Base-by-base conservation (phyloP, 2,888 invertebrate species). In the Ochlodes sylvanus region DNA sequence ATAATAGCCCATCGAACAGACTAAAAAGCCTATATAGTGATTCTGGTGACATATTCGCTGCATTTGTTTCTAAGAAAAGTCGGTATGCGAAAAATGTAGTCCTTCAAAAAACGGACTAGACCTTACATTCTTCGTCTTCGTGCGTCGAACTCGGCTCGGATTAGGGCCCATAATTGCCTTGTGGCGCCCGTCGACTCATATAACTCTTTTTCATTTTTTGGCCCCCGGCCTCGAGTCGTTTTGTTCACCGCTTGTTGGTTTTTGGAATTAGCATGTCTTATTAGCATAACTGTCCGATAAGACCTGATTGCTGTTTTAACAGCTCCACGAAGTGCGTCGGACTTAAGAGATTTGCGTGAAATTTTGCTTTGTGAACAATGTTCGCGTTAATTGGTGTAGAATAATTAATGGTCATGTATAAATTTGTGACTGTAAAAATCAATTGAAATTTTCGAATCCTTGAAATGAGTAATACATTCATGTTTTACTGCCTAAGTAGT, bases 261-360 rank as follows among this genome's bases (percentile, higher is more conserved):
- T 93, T 92, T 85, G 88, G 87, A 92, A 93, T 93, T 93, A 93
- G 93, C 91, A 89, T 90, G 93, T 92, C 93, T 92, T 92, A 90
- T 93, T 92, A 92, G 88, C 92, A 90, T 93, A 89, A 86, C 90
- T 87, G 88, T 85, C 85, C 83, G 91, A 90, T 92, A 91, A 86
- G 78, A 81, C 79, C 73, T 82, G 87, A 91, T 92, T 89, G 87
- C 84, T 88, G 88, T 89, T 89, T 89, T 86, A 88, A 87, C 89
- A 81, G 87, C 83, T 86, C 55, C 69, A 63, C 65, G 62, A 47
- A 70, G 69, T 58, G 63, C 63, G 56, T 57, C 41, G 27, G 42
- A 42, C 44, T 62, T 63, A 57, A 50, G 57, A 55, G 63, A 63
- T 63, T 58, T 65, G 68, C 69, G 56, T 57, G 57, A 68, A 63